Evolutionary conservation across 2,797 vertebrate species (phyloP), one percentile per base, ranked within the genome.

Genomic region (Nannoperca obscura): DNA sequence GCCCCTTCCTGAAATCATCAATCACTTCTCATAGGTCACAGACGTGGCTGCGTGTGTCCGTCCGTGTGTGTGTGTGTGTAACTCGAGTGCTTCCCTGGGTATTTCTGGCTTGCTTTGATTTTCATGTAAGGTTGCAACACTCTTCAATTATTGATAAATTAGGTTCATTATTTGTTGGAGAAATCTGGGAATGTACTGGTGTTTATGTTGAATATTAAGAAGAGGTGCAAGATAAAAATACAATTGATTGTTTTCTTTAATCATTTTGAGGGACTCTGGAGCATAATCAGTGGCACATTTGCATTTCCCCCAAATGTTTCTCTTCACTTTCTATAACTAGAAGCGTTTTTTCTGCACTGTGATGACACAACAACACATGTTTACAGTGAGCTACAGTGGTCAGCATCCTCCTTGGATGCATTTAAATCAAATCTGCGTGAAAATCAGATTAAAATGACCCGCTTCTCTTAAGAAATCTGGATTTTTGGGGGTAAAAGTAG

Each of bases 1-100:
- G 90, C 84, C 74, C 78, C 85, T 94, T 94, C 93, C 92, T 94
- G 89, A 93, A 93, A 62, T 82, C 92, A 92, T 94, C 91, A 92
- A 94, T 94, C 94, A 94, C 87, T 57, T 80, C 66, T 81, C 69
- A 80, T 73, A 71, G 84, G 84, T 81, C 82, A 67, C 7, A 19
- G 57, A 65, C 66, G n/a, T 15, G 58, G 54, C 47, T 63, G 58
- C 11, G 38, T 40, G 38, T 40, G 10, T 40, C 36, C 36, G 10
- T 40, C 52, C 58, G 42, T 73, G 19, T 57, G 13, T 52, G 20
- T 53, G 34, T 53, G 36, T 59, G 71, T 52, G 10, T 47, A 7
- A 54, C 12, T 22, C 40, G 4, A 19, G 32, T n/a, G 42, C 27
- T 47, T 36, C 42, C 38, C 8, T 61, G 46, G 15, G 36, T 53